Evolutionary conservation across 2,888 invertebrate species (phyloP).

Genomic region (Leptinotarsa haldemani): DNA sequence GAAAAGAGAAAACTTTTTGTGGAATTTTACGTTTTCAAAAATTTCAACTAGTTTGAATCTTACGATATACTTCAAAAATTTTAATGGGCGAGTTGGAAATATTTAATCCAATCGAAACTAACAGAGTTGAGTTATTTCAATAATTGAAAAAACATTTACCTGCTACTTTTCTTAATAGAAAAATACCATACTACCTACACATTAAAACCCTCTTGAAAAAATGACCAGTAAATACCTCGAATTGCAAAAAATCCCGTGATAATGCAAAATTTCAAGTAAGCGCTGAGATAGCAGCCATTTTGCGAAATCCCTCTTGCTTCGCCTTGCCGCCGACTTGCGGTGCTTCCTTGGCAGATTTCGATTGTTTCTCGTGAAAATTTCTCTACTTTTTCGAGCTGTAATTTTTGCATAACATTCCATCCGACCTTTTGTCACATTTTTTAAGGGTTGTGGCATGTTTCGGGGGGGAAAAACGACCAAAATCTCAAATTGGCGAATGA

Average conservation of each 20-base stretch:
- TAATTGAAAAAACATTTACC: not conserved
- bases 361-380: conserved; percentile 49
- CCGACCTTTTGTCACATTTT: conserved; percentile 27
- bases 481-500: conserved; percentile 47
- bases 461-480: conserved; percentile 49
- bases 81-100: not conserved
- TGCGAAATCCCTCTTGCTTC: conserved; percentile 58
- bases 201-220: not conserved
- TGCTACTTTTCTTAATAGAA: not conserved
- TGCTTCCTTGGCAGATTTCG: conserved; percentile 53
- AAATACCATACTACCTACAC: not conserved
- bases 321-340: conserved; percentile 60
- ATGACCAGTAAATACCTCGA: conserved; percentile 7
- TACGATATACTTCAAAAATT: not conserved
- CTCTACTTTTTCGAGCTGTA: conserved; percentile 53
- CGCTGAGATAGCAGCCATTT: conserved; percentile 62
- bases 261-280: conserved; percentile 54
- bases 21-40: not conserved
- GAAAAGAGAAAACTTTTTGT: not conserved
- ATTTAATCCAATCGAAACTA: not conserved
- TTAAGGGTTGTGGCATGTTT: conserved; percentile 35
- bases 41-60: not conserved
- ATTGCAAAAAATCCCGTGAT: conserved; percentile 41
- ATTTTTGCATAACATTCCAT: conserved; percentile 43
- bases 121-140: too few relatives aligned